Percentiles rank a stretch among this genome's conserved stretches.
Conservation (phyloP, 2,888 invertebrate genomes). For the Tuberolachnus salignus region DNA sequence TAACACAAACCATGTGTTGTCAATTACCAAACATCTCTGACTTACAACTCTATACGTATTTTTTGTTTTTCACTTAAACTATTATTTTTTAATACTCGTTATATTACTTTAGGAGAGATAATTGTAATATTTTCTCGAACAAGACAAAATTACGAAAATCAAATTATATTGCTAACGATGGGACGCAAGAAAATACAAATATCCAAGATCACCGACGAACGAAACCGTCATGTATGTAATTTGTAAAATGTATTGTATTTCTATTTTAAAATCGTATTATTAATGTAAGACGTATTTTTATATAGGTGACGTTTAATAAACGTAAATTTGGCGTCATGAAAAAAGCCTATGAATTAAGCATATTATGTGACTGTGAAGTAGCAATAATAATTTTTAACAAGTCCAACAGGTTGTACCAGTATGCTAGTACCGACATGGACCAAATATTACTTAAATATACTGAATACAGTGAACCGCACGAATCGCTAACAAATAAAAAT, state of each 20-base stretch:
- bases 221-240: constrained; percentile 90
- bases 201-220: constrained; percentile 99
- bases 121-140: neutral
- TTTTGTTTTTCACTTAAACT: constrained; percentile 27
- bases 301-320: constrained; percentile 99
- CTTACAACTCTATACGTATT: neutral
- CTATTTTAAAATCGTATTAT: too few relatives aligned
- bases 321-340: constrained; percentile 99
- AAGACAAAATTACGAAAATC: neutral
- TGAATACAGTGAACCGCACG: constrained; percentile 99
- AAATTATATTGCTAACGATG: constrained; percentile 70
- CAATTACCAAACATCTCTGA: neutral
- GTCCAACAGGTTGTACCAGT: constrained; percentile 97
- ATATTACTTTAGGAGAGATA: too few relatives aligned
- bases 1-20: neutral
- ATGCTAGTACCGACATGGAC: constrained; percentile 99
- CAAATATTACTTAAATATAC: constrained; percentile 99
- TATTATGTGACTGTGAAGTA: constrained; percentile 99
- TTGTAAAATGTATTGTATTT: neutral
- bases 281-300: constrained; percentile 55
- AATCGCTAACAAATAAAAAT: constrained; percentile 98
- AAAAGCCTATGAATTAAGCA: constrained; percentile 98
- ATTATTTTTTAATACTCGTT: too few relatives aligned
- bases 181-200: constrained; percentile 99
- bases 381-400: constrained; percentile 99